phyloP scores from a whole-genome alignment of 2,797 vertebrate genomes.

The Periparus ater region DNA sequence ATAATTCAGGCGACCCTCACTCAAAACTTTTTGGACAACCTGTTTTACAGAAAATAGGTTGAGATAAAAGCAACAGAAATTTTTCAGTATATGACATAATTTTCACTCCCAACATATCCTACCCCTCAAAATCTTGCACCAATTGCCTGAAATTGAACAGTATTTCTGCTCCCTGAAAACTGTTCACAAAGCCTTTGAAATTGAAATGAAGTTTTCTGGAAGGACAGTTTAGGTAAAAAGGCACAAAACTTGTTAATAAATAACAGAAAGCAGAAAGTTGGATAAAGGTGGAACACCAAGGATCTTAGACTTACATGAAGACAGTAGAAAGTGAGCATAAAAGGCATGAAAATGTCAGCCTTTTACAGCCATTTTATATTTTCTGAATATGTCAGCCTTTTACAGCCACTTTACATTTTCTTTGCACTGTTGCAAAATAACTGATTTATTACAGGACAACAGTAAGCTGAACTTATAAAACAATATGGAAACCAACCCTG shows the following conservation, averaged over 20 bases:
- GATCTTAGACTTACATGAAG: neutral
- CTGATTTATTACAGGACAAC: neutral
- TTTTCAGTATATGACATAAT: neutral
- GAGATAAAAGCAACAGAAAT: neutral
- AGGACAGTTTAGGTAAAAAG: neutral
- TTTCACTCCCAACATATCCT: neutral
- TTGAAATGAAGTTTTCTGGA: constrained; percentile 3
- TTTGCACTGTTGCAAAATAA: neutral
- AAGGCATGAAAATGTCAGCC: neutral
- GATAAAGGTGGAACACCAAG: neutral
- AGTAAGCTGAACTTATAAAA: neutral
- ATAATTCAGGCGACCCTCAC: neutral
- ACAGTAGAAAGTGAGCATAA: neutral
- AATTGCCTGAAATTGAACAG: neutral
- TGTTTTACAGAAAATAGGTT: neutral
- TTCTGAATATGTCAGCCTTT: neutral
- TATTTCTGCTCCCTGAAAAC: neutral
- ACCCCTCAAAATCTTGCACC: neutral
- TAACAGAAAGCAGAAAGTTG: neutral
- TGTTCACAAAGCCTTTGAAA: constrained; percentile 17
- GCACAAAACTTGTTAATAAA: neutral
- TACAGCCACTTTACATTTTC: neutral
- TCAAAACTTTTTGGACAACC: neutral
- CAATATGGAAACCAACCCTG: neutral
- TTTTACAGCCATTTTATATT: neutral